Conservation (phyloP, 2,113 vertebrate species). For the Tonatia bakeri region DNA sequence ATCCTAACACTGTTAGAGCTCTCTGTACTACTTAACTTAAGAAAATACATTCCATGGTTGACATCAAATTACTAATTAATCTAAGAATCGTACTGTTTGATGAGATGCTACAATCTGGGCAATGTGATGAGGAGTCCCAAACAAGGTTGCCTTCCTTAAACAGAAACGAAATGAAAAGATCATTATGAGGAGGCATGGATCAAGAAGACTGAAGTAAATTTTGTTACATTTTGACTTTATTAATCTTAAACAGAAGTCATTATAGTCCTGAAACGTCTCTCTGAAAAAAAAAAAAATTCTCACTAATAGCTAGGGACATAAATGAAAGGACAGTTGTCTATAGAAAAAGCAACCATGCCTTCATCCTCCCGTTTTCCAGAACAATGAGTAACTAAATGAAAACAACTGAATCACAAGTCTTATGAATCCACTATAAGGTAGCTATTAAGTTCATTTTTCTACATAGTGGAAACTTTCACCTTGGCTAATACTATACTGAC, state of each 20-base stretch:
- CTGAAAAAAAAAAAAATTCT: conserved; percentile 35
- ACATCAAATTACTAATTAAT: conserved; percentile 50
- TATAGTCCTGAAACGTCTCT: not conserved
- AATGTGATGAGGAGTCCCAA: not conserved
- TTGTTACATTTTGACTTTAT: conserved; percentile 4
- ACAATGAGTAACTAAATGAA: conserved; percentile 19
- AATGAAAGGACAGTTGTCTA: conserved; percentile 22
- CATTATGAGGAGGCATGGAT: not conserved
- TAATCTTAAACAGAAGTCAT: conserved; percentile 29
- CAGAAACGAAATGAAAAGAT: not conserved
- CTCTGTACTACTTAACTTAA: not conserved
- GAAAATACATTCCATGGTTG: conserved; percentile 38
- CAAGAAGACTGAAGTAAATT: conserved; percentile 10
- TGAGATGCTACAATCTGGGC: conserved; percentile 15
- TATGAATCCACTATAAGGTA: not conserved
- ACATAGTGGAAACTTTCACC: not conserved
- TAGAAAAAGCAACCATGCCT: not conserved
- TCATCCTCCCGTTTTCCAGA: conserved; percentile 3
- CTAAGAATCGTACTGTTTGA: conserved; percentile 19
- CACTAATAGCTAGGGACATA: not conserved
- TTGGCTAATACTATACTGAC: not conserved
- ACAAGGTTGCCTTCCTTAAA: not conserved
- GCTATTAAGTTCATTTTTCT: not conserved
- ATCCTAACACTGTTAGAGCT: not conserved
- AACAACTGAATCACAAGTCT: conserved; percentile 11